Percentiles rank a stretch among this genome's conserved stretches.
These are phyloP conservation scores for Hyphantria cunea DNA, from an alignment of 1,140 invertebrate genomes.

Conservation along the genomic window DNA sequence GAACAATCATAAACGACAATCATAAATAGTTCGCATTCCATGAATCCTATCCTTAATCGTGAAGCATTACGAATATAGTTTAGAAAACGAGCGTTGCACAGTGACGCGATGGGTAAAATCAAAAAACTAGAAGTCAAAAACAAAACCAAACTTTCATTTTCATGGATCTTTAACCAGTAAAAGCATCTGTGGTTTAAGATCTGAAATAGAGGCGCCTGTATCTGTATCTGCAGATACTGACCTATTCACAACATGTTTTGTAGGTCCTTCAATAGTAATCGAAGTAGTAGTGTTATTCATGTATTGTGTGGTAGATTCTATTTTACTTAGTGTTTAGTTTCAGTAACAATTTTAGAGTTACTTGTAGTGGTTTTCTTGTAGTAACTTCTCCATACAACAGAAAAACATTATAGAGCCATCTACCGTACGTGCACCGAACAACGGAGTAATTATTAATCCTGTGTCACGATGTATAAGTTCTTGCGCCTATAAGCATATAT, in stretches of 20 bases:
- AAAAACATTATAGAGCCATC: too few species aligned
- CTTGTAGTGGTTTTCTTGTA: slow-evolving; percentile 74
- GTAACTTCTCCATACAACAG: slow-evolving; percentile 49
- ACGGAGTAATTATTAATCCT: too few species aligned
- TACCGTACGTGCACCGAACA: too few species aligned
- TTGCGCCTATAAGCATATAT: too few species aligned
- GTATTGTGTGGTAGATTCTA: slow-evolving; percentile 36
- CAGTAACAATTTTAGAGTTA: too few species aligned
- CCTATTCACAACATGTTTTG: slow-evolving; percentile 43
- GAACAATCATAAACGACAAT: slow-evolving; percentile 3
- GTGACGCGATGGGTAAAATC: too few species aligned
- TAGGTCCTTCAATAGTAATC: slow-evolving; percentile 44
- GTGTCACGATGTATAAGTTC: too few species aligned
- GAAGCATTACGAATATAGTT: slow-evolving; percentile 4
- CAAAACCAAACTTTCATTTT: too few species aligned
- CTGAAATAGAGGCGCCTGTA: slow-evolving; percentile 81
- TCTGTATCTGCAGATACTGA: slow-evolving; percentile 61
- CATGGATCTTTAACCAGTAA: too few species aligned
- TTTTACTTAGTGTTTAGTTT: slow-evolving; percentile 63
- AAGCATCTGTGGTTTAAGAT: slow-evolving; percentile 86
- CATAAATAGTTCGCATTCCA: slow-evolving; percentile 9
- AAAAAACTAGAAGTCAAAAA: too few species aligned
- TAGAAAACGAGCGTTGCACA: too few species aligned
- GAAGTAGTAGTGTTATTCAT: slow-evolving; percentile 19
- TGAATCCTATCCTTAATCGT: slow-evolving; percentile 8